Base-by-base conservation (phyloP, 2,113 vertebrate genomes). In the Crotophaga sulcirostris region DNA sequence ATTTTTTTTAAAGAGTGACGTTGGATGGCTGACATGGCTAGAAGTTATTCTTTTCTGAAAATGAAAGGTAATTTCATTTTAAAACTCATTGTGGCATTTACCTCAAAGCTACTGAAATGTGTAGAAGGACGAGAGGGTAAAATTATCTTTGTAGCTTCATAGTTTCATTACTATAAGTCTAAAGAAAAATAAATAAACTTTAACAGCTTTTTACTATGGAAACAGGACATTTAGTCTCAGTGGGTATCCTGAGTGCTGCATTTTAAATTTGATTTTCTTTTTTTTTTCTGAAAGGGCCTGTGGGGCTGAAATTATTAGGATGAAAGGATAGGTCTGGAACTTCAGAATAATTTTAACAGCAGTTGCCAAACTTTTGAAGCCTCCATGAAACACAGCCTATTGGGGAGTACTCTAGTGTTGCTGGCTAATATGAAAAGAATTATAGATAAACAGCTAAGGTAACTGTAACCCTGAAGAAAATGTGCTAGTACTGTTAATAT, bases 121-220 rank as follows among this genome's bases (percentile, higher is more conserved):
- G 42, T 80, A 18, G 66, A 58, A 87, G 18, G 38, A 73, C 36
- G 64, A 74, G 56, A 26, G 40, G 12, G 3, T 59, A 80, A 88
- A 96, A 90, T 93, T 74, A 69, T 93, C 59, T 90, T 85, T 93
- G 59, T 88, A 52, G 59, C 51, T 73, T 88, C 92, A 79, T 62
- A 73, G 77, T 89, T 95, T 89, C 55, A 80, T 88, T 94, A 83
- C 21, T 77, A 58, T 55, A 89, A 94, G 29, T 87, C 93, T 93
- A 84, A 82, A 94, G 78, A 94, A 95, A 91, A 90, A 94, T 91
- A 95, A 97, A 96, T 66, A 96, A 89, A 85, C 58, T 85, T 91
- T 83, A 96, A 91, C 67, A 60, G 84, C 45, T 93, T 93, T 95
- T 96, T 90, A 80, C 75, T 91, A 93, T 86, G 91, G 91, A 95